phyloP scores from a whole-genome alignment of 2,113 vertebrate genomes.

The Ivindomyrus marchei region DNA sequence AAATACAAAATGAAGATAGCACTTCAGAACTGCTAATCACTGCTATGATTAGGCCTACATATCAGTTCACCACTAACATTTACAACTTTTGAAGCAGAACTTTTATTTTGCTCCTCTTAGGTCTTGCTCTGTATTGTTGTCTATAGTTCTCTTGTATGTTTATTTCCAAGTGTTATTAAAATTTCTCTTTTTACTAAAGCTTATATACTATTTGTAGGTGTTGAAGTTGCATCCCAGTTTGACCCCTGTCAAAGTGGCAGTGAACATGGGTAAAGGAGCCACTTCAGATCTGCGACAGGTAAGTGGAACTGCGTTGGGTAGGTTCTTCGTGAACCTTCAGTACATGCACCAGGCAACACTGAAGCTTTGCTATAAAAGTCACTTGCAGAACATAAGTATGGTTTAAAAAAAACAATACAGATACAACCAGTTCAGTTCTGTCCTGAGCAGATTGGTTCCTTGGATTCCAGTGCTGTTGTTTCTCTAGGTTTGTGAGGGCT shows the following conservation, averaged over 20 bases:
- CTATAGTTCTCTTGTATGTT: not conserved
- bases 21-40: not conserved
- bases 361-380: not conserved
- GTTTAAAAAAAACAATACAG: not conserved
- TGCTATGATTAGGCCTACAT: not conserved
- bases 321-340: not conserved
- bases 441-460: not conserved
- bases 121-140: not conserved
- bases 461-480: not conserved
- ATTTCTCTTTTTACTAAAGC: not conserved
- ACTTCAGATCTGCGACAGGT: slow-evolving; percentile 81
- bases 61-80: not conserved
- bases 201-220: slow-evolving; percentile 57
- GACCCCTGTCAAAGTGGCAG: slow-evolving; percentile 81
- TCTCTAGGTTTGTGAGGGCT: slow-evolving; percentile 79
- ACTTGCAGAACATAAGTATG: not conserved
- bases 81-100: not conserved
- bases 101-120: not conserved
- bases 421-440: not conserved
- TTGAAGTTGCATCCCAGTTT: slow-evolving; percentile 87
- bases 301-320: not conserved
- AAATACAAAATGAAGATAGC: not conserved
- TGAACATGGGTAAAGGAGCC: slow-evolving; percentile 77
- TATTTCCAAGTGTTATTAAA: not conserved
- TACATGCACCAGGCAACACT: not conserved